Evolutionary conservation across 2,797 vertebrate genomes (phyloP).

Genomic region (Synanceia verrucosa): DNA sequence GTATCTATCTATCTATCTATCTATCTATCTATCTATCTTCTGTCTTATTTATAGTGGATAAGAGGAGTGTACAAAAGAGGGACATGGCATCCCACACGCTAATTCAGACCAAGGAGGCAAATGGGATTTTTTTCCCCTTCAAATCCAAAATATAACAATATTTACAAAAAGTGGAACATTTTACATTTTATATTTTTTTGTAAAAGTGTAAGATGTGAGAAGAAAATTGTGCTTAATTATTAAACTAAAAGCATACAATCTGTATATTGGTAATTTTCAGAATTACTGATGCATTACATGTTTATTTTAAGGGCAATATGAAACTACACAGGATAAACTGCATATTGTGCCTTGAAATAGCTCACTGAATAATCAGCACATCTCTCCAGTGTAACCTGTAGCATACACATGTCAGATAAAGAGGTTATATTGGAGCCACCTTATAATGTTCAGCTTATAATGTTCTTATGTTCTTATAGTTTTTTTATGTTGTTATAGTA

Average conservation of each 20-base stretch:
- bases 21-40: too few species aligned
- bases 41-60: not conserved
- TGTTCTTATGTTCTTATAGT: too few species aligned
- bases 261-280: too few species aligned
- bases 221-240: too few species aligned
- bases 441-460: too few species aligned
- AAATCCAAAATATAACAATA: not conserved
- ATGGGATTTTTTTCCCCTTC: not conserved
- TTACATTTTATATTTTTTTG: too few species aligned
- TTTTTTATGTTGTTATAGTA: too few species aligned
- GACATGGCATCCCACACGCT: not conserved
- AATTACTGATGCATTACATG: not conserved
- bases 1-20: too few species aligned
- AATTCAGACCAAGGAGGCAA: not conserved
- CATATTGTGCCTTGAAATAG: not conserved
- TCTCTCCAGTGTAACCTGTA: not conserved
- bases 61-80: not conserved
- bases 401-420: not conserved
- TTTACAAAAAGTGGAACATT: not conserved
- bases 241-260: too few species aligned
- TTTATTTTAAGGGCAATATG: not conserved
- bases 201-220: too few species aligned
- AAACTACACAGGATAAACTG: not conserved
- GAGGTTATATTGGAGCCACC: too few species aligned
- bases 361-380: not conserved